Evolutionary conservation across 2,113 vertebrate species (phyloP).

Genomic region (Sinocyclocheilus anshuiensis): DNA sequence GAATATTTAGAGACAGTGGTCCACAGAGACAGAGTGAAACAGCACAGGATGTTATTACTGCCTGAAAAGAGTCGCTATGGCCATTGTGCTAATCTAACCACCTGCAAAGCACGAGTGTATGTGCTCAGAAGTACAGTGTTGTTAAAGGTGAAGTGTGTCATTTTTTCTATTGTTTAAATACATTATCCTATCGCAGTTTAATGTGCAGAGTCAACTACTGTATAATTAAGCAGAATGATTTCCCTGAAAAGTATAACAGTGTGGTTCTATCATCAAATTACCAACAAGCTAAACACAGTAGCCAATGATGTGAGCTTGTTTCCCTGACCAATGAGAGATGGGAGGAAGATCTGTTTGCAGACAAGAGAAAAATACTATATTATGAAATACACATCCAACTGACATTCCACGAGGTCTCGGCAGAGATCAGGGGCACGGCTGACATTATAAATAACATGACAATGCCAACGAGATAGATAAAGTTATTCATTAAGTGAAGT

Average conservation of each 20-base stretch:
- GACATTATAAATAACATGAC: neutral
- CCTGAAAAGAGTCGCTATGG: constrained; percentile 17
- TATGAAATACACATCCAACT: neutral
- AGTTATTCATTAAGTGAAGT: neutral
- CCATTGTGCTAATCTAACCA: constrained; percentile 20
- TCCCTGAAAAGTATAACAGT: neutral
- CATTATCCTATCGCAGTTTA: neutral
- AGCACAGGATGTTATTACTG: constrained; percentile 13
- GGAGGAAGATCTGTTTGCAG: neutral
- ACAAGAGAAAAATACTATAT: neutral
- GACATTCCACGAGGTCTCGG: neutral
- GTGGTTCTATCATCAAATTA: neutral
- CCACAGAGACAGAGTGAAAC: constrained; percentile 30
- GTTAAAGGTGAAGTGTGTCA: neutral
- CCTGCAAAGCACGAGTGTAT: neutral
- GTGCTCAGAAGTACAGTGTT: neutral
- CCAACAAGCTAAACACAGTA: neutral
- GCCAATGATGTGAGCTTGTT: neutral
- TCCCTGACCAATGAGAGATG: neutral
- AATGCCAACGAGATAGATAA: neutral
- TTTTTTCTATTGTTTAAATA: neutral
- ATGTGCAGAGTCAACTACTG: neutral
- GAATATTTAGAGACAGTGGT: constrained; percentile 56
- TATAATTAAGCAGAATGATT: neutral
- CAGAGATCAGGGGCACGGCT: neutral